Evolutionary conservation across 2,888 invertebrate species (phyloP), one percentile per base, ranked within the genome.

Genomic region (Conomelus anceps): DNA sequence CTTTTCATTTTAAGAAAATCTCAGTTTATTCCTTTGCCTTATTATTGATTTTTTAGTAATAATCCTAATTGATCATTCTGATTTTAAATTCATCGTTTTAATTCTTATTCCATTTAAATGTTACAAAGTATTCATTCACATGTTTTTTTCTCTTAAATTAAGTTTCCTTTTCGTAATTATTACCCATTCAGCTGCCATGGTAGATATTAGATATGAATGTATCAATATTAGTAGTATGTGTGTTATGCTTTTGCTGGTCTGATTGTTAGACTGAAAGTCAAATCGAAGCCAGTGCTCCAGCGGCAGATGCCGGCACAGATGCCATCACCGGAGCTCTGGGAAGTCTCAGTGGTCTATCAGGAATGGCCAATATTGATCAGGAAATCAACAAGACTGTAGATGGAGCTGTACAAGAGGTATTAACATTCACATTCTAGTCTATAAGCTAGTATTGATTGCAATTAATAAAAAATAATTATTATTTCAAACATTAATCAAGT

Each of bases 371-470:
- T 26, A 94, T 94, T 0, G 92, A 94, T 6, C 94, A 94, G 90
- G 94, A 94, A 91, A 94, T 94, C 0, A 94, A 94, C 92, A 94
- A 94, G 90, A 94, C 94, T 0, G 94, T 94, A 0, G 94, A 94
- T 91, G 94, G 94, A 90, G 94, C 94, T 0, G 94, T 94, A 0
- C 92, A 94, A 1, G 94, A 94, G 91, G 94, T 94, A 26, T 93
- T 93, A 17, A n/a, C n/a, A n/a, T n/a, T 26, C 26, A 26, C 11
- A 7, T 11, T 26, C 11, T 26, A 34, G 17, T 3, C 13, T 17
- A 34, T 34, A n/a, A n/a, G n/a, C n/a, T n/a, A n/a, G n/a, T n/a
- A n/a, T n/a, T n/a, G n/a, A n/a, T n/a, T n/a, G n/a, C n/a, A n/a
- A n/a, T n/a, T n/a, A n/a, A n/a, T n/a, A n/a, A n/a, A n/a, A n/a